Base-by-base conservation (phyloP, 2,113 vertebrate genomes). In the Merops nubicus region DNA sequence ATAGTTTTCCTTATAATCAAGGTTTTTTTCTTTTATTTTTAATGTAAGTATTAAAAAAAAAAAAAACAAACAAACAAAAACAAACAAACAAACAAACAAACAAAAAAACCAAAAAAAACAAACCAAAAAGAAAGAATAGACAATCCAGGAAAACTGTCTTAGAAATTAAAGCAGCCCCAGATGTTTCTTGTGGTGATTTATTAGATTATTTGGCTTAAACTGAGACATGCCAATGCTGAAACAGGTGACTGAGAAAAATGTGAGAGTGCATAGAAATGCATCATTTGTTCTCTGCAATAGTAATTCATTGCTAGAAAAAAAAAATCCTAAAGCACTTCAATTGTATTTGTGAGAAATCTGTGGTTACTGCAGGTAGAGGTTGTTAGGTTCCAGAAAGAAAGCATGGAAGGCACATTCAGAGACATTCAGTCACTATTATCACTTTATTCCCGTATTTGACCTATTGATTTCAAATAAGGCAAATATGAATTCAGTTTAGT, bases 181-280 rank as follows among this genome's bases (percentile, higher is more conserved):
- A 68, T 68, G 12, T 86, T 94, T 90, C 2, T 6, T 85, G 63
- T 50, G 21, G 40, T 59, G 42, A 86, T 65, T 88, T 87, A 68
- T 85, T 29, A 64, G 2, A 60, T 72, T 65, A 90, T 85, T 84
- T 72, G 8, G 6, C 19, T 86, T 74, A 74, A 93, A 64, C 17
- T 63, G 78, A 91, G 33, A 70, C 33, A 88, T 84, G 29, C 5
- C 59, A 56, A 6, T 78, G 34, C 23, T 91, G 65, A 56, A 91
- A 88, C 1, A 42, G 43, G 34, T 51, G 51, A 68, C 40, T 86
- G 47, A 93, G 85, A 95, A 96, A 96, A 88, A 93, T 70, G 10
- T 78, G 51, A 79, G 18, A 47, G 9, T 38, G 26, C 19, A 43
- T 31, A 36, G 76, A 85, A 77, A 31, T 60, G 23, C 7, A 11